Conservation (phyloP, 2,888 invertebrate species). For the Venustoraphidia nigricollis region DNA sequence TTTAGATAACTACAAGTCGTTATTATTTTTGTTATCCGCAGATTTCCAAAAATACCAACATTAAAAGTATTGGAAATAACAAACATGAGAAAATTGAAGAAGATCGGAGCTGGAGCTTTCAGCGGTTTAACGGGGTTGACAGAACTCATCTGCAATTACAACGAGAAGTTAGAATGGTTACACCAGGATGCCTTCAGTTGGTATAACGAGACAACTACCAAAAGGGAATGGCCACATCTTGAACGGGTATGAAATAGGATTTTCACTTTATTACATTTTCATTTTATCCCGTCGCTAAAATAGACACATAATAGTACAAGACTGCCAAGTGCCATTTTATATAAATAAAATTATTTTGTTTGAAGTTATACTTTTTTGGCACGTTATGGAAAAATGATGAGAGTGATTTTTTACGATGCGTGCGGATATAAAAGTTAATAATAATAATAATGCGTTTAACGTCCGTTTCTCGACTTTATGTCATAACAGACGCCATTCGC, state of each 20-base stretch:
- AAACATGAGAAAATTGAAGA: conserved; percentile 42
- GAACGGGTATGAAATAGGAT: conserved; percentile 34
- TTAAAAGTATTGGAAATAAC: conserved; percentile 52
- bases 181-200: conserved; percentile 42
- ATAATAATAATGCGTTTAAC: too few relatives aligned
- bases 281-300: too few relatives aligned
- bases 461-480: too few relatives aligned
- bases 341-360: too few relatives aligned
- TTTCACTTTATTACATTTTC: too few relatives aligned
- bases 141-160: conserved; percentile 44
- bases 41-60: conserved; percentile 45
- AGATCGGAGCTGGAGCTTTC: conserved; percentile 38
- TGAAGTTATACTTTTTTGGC: too few relatives aligned
- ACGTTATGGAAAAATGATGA: too few relatives aligned
- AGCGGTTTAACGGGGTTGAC: conserved; percentile 38
- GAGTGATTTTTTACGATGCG: too few relatives aligned
- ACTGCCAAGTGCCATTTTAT: too few relatives aligned
- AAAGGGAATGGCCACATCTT: conserved; percentile 35
- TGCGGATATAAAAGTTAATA: too few relatives aligned
- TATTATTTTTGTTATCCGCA: conserved; percentile 26
- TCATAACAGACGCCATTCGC: too few relatives aligned
- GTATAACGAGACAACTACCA: conserved; percentile 20
- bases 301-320: too few relatives aligned
- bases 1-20: neutral
- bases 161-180: conserved; percentile 41